Evolutionary conservation across 2,888 invertebrate species (phyloP).

Genomic region (Parnassius orleans): DNA sequence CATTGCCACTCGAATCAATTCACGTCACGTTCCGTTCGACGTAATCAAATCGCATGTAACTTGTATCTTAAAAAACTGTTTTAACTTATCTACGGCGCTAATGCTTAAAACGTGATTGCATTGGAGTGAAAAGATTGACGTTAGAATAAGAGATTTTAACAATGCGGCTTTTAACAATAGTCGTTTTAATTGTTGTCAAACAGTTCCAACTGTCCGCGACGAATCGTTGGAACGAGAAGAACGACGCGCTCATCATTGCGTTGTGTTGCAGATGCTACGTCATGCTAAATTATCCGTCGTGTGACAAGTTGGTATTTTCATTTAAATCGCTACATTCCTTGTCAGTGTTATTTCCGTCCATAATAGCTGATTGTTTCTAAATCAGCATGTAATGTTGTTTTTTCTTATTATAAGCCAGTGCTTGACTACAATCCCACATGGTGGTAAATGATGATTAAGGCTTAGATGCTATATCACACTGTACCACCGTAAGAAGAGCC

Average conservation of each 20-base stretch:
- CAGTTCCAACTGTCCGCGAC: neutral
- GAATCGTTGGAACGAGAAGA: neutral
- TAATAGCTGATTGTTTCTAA: too few relatives aligned
- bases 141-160: slow-evolving; percentile 7
- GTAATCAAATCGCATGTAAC: slow-evolving; percentile 21
- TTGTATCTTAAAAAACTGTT: slow-evolving; percentile 19
- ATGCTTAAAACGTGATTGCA: slow-evolving; percentile 8
- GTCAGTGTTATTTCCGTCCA: too few relatives aligned
- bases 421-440: too few relatives aligned
- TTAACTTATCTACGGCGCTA: slow-evolving; percentile 10
- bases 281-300: neutral
- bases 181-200: slow-evolving; percentile 11
- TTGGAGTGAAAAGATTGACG: neutral
- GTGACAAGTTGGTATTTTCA: too few relatives aligned
- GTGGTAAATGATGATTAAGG: too few relatives aligned
- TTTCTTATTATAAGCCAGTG: too few relatives aligned
- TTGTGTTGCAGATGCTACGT: neutral
- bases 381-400: too few relatives aligned
- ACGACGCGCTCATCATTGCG: neutral
- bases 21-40: slow-evolving; percentile 22
- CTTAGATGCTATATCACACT: too few relatives aligned
- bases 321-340: too few relatives aligned
- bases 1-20: slow-evolving; percentile 20
- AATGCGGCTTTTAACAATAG: slow-evolving; percentile 1
- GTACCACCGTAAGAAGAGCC: too few relatives aligned